Evolutionary conservation across 2,797 vertebrate genomes (phyloP).

Genomic region (Muraenolepis orangiensis): DNA sequence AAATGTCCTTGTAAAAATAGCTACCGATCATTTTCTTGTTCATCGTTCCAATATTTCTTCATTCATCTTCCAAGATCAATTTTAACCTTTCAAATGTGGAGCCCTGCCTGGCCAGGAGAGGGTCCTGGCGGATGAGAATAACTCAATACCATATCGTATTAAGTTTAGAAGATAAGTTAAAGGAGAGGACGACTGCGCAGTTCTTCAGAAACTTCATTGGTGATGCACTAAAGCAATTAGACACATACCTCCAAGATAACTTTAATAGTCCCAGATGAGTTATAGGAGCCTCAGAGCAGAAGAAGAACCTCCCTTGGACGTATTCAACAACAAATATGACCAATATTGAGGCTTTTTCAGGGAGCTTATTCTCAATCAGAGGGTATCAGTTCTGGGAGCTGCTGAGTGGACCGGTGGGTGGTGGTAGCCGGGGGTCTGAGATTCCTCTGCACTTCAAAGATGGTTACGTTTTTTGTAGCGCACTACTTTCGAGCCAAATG

Average conservation of each 20-base stretch:
- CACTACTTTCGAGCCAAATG: conserved; percentile 36
- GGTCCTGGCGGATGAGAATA: background rate
- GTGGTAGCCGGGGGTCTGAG: conserved; percentile 6
- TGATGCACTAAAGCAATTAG: background rate
- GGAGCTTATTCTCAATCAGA: background rate
- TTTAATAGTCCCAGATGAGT: background rate
- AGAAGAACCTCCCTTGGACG: background rate
- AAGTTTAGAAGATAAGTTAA: background rate
- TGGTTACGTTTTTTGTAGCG: conserved; percentile 42
- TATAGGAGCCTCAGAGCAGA: background rate
- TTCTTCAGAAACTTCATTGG: background rate
- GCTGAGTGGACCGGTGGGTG: conserved; percentile 5
- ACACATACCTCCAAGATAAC: background rate
- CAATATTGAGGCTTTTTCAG: background rate
- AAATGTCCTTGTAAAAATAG: background rate
- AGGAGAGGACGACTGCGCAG: background rate
- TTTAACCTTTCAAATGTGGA: background rate
- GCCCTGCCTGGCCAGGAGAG: background rate
- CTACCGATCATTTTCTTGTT: background rate
- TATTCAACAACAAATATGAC: background rate
- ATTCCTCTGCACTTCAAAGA: conserved; percentile 29
- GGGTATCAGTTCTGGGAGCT: conserved; percentile 13
- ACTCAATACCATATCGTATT: background rate
- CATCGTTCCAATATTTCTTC: background rate
- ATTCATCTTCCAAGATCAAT: background rate